Evolutionary conservation across 2,797 vertebrate genomes (phyloP).

Genomic region (Hephaestus fuliginosus): DNA sequence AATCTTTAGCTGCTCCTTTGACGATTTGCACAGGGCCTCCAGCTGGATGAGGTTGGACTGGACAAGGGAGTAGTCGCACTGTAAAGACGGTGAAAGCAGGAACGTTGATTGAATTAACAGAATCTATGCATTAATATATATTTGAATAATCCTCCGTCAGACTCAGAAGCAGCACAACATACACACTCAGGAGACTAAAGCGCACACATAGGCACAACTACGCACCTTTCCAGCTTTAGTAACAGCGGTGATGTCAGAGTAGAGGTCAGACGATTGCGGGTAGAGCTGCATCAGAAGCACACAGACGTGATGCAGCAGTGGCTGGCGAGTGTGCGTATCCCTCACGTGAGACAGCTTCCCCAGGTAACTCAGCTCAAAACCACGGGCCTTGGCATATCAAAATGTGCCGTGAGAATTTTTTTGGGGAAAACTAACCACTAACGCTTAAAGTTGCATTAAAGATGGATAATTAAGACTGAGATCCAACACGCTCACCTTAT

Average conservation of each 20-base stretch:
- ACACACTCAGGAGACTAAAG: not conserved
- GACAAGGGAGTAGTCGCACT: conserved; percentile 86
- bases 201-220: not conserved
- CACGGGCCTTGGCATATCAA: conserved; percentile 76
- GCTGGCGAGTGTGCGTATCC: conserved; percentile 84
- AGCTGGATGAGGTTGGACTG: conserved; percentile 79
- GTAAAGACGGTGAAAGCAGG: not conserved
- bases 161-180: not conserved
- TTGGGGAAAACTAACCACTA: not conserved
- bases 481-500: conserved; percentile 74
- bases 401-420: not conserved
- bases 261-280: conserved; percentile 86
- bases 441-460: not conserved
- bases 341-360: conserved; percentile 86
- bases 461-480: not conserved
- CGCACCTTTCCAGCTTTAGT: conserved; percentile 85
- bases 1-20: conserved; percentile 85
- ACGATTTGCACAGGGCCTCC: conserved; percentile 82
- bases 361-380: conserved; percentile 88
- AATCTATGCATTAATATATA: no score
- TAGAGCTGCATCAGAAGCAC: conserved; percentile 83
- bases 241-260: conserved; percentile 85
- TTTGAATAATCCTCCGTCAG: not conserved
- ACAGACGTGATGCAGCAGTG: conserved; percentile 86
- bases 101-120: not conserved